These are phyloP conservation scores for Aphodius sticticus DNA, from an alignment of 2,888 invertebrate species.

Conservation along the genomic window DNA sequence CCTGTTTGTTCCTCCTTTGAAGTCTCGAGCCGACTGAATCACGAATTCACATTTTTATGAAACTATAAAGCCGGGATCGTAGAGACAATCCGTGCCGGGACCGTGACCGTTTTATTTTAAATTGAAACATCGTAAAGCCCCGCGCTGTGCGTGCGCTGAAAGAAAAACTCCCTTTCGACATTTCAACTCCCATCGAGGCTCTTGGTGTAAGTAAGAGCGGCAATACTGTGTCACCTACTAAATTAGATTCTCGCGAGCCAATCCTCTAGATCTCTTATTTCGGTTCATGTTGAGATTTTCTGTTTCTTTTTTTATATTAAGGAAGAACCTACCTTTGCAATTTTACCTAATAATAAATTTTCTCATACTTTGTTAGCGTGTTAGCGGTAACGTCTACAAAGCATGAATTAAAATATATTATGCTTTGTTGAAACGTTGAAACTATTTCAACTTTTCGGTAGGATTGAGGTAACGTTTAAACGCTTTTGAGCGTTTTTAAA, in stretches of 20 bases:
- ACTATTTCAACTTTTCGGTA: too few relatives aligned
- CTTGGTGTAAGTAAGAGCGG: background rate
- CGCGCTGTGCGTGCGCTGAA: background rate
- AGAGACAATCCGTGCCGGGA: background rate
- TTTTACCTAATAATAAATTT: too few relatives aligned
- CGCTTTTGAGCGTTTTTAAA: too few relatives aligned
- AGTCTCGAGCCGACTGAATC: background rate
- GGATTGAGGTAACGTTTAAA: too few relatives aligned
- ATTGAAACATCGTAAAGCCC: background rate
- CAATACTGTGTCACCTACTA: background rate
- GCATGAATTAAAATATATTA: too few relatives aligned
- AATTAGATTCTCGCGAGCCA: background rate
- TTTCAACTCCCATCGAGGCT: background rate
- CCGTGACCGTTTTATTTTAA: constrained; percentile 4
- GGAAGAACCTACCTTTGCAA: too few relatives aligned
- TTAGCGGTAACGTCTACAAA: too few relatives aligned
- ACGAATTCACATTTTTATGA: background rate
- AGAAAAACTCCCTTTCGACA: background rate
- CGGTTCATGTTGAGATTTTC: too few relatives aligned
- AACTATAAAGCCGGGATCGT: background rate
- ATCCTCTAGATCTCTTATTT: background rate
- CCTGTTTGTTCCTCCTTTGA: background rate
- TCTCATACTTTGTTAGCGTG: too few relatives aligned
- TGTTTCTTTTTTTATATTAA: background rate
- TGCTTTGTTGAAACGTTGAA: too few relatives aligned